Conservation (phyloP, 2,888 invertebrate genomes). For the Pterostichus madidus region DNA sequence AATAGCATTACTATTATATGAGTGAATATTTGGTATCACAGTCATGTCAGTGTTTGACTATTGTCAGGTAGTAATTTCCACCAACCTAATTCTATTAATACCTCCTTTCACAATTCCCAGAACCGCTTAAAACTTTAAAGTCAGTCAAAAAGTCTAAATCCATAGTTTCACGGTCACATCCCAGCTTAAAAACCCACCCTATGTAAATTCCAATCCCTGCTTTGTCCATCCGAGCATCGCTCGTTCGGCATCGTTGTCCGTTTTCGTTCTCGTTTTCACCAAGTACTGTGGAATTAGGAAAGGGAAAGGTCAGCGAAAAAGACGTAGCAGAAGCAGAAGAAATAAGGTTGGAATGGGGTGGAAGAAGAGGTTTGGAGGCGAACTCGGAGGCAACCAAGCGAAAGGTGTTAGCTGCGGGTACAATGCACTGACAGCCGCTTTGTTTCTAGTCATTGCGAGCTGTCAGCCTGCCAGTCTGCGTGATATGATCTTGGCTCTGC, state of each 20-base stretch:
- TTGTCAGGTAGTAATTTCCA: not conserved
- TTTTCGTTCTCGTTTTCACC: not conserved
- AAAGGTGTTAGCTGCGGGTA: slow-evolving; percentile 61
- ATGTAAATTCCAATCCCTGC: slow-evolving; percentile 5
- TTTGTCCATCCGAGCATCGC: no score
- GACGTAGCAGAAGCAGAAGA: not conserved
- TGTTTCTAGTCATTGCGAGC: slow-evolving; percentile 70
- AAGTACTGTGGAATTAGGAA: not conserved
- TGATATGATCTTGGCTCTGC: slow-evolving; percentile 69
- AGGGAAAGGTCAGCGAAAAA: slow-evolving; percentile 23
- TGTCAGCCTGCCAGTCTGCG: slow-evolving; percentile 69
- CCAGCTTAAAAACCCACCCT: not conserved
- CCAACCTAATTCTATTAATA: slow-evolving; percentile 7
- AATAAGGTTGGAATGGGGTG: no score
- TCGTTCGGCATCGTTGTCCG: no score
- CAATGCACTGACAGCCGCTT: slow-evolving; percentile 70
- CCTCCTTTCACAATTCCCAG: not conserved
- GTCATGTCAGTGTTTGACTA: not conserved
- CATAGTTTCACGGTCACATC: not conserved
- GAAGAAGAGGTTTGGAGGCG: no score
- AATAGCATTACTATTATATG: not conserved
- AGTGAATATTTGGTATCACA: not conserved
- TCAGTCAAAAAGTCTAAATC: not conserved
- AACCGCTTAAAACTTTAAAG: slow-evolving; percentile 10
- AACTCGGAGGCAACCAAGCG: slow-evolving; percentile 28